A percentile compares a stretch with the other conserved stretches of the same genome.
These are phyloP conservation scores for Epinotia bilunana DNA, from an alignment of 2,888 invertebrate species.

Conservation along the genomic window DNA sequence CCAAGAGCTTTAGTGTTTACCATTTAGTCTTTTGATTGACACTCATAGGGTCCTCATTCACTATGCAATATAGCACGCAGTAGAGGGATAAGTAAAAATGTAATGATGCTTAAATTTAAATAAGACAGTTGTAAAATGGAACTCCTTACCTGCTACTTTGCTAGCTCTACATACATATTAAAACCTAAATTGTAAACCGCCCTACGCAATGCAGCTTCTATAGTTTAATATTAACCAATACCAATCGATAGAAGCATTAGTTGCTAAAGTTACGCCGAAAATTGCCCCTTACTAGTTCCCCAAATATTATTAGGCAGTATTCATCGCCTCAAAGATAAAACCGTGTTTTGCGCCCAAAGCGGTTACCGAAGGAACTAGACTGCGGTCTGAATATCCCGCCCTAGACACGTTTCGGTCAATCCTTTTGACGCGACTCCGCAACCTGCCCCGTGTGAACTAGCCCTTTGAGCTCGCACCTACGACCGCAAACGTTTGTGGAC, in stretches of 20 bases:
- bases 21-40: not conserved
- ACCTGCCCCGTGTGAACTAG: conserved; percentile 68
- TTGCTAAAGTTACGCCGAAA: conserved; percentile 19
- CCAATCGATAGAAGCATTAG: conserved; percentile 20
- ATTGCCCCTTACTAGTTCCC: conserved; percentile 28
- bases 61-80: not conserved
- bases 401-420: conserved; percentile 73
- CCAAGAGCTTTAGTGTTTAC: conserved; percentile 20
- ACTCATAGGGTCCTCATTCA: not conserved
- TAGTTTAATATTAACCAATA: not conserved
- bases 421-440: conserved; percentile 69
- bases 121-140: not conserved
- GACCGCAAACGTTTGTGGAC: conserved; percentile 77
- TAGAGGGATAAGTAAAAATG: not conserved
- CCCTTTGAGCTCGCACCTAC: conserved; percentile 80
- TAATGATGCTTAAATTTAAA: not conserved
- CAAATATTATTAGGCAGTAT: conserved; percentile 36
- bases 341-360: conserved; percentile 58
- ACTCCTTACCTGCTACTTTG: not conserved
- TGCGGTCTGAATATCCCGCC: conserved; percentile 66
- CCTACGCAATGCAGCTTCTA: not conserved
- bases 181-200: not conserved
- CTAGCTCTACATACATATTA: not conserved
- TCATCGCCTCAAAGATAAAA: conserved; percentile 47
- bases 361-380: conserved; percentile 63